Percentiles rank a stretch among this genome's conserved stretches.
Evolutionary conservation across 1,140 invertebrate species (phyloP).

Genomic region (Drosophila pseudoobscura): DNA sequence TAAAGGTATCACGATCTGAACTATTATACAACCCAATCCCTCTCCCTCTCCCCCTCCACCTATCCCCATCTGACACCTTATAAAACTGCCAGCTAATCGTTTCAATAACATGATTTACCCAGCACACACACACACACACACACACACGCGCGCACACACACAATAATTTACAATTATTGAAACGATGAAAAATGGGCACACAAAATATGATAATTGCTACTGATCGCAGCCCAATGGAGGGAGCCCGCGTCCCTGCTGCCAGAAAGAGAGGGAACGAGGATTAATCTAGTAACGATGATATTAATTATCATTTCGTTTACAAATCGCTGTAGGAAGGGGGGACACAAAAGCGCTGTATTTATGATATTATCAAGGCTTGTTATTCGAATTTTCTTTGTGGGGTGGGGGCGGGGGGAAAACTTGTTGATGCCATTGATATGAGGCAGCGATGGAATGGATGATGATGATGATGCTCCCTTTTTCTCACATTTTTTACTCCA

Average conservation of each 20-base stretch:
- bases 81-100: constrained; percentile 76
- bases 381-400: constrained; percentile 27
- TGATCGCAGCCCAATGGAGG: constrained; percentile 19
- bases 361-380: constrained; percentile 59
- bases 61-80: constrained; percentile 49
- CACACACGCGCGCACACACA: constrained; percentile 20
- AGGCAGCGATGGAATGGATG: no score
- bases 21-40: constrained; percentile 13
- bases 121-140: constrained; percentile 54
- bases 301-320: constrained; percentile 79
- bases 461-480: constrained; percentile 68
- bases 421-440: constrained; percentile 48
- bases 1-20: neutral
- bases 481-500: constrained; percentile 70
- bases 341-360: constrained; percentile 59
- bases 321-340: constrained; percentile 45
- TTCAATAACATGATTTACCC: constrained; percentile 79
- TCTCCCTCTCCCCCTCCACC: neutral
- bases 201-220: constrained; percentile 79
- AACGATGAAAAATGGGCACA: constrained; percentile 42
- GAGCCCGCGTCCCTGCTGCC: constrained; percentile 18
- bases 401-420: constrained; percentile 22
- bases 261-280: constrained; percentile 14
- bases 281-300: constrained; percentile 76
- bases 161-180: constrained; percentile 80